Evolutionary conservation across 2,888 invertebrate genomes (phyloP), one percentile per base, ranked within the genome.

Genomic region (Netelia melanura): DNA sequence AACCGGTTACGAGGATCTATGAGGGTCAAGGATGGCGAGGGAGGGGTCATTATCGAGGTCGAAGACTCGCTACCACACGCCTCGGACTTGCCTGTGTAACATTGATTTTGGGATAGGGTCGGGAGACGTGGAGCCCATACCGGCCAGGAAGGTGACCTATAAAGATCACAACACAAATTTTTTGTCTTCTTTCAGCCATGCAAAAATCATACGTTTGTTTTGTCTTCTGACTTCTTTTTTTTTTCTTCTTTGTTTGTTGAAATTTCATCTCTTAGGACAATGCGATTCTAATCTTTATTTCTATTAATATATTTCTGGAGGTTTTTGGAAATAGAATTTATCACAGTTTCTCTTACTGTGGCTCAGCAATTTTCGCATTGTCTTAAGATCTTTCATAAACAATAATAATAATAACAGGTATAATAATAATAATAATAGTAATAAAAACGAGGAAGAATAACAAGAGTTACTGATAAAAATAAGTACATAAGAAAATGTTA

Each of bases 71-170:
- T 74, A 74, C 80, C 80, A 79, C 87, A 75, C 68, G 86, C 87
- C 81, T 86, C 85, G 54, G 82, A 30, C 79, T 86, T 87, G 74
- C 86, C 87, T 83, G 87, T 86, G 88, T 87, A 88, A 82, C 86
- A 86, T 85, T 89, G 87, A 71, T 90, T 92, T 86, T 93, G 93
- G 87, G 93, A 93, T 75, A 92, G 89, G 89, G 92, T 93, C 86
- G 93, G 93, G 84, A 94, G 92, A 84, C 94, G 94, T 87, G 95
- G 94, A 85, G 94, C 94, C 95, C 95, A 95, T 90, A 95, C 95
- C 91, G 95, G 95, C 95, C 95, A 95, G 91, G 95, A 95, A 90
- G 95, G 95, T 91, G 95, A 95, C 95, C 95, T 95, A 94, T 91
- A 94, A 94, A 94, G 89, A 92, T 91, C 89, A 92, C 91, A 94